Evolutionary conservation across 2,113 vertebrate species (phyloP).

Genomic region (Tachycineta bicolor): DNA sequence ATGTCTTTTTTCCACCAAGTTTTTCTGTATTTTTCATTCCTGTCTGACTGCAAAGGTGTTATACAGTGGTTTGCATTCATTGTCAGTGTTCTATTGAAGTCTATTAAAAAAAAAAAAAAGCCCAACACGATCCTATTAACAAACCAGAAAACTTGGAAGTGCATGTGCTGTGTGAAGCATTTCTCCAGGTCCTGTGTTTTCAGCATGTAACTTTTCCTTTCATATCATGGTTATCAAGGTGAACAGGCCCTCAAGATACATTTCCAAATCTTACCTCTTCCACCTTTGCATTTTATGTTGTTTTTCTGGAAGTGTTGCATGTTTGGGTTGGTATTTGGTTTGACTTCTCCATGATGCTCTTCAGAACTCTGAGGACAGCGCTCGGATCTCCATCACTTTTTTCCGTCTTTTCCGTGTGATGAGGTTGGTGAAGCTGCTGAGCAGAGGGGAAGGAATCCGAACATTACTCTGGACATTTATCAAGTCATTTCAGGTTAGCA

Average conservation of each 20-base stretch:
- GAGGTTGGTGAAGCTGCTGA: conserved; percentile 97
- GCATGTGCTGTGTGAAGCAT: conserved; percentile 78
- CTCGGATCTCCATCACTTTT: conserved; percentile 99
- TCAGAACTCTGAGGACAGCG: conserved; percentile 97
- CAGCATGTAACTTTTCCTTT: conserved; percentile 77
- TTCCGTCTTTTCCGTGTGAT: conserved; percentile 99
- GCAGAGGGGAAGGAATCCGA: conserved; percentile 97
- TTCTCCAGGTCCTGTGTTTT: conserved; percentile 72
- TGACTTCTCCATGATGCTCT: conserved; percentile 76
- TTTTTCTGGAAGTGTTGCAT: conserved; percentile 76
- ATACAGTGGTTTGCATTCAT: conserved; percentile 75
- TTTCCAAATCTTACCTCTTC: conserved; percentile 75
- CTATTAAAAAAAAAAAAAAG: conserved; percentile 42
- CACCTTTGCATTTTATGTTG: conserved; percentile 74
- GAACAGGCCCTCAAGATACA: conserved; percentile 70
- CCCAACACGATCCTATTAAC: conserved; percentile 68
- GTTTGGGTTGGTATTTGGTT: conserved; percentile 65
- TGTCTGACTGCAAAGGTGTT: conserved; percentile 73
- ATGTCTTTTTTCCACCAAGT: conserved; percentile 74
- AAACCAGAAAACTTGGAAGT: conserved; percentile 74
- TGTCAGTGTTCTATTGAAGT: conserved; percentile 70
- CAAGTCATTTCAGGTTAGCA: conserved; percentile 96
- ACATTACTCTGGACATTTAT: conserved; percentile 98
- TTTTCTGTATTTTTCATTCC: conserved; percentile 76
- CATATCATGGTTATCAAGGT: conserved; percentile 74